Percentiles rank a stretch among this genome's conserved stretches.
Evolutionary conservation across 2,797 vertebrate genomes (phyloP).

Genomic region (Sciurus carolinensis): DNA sequence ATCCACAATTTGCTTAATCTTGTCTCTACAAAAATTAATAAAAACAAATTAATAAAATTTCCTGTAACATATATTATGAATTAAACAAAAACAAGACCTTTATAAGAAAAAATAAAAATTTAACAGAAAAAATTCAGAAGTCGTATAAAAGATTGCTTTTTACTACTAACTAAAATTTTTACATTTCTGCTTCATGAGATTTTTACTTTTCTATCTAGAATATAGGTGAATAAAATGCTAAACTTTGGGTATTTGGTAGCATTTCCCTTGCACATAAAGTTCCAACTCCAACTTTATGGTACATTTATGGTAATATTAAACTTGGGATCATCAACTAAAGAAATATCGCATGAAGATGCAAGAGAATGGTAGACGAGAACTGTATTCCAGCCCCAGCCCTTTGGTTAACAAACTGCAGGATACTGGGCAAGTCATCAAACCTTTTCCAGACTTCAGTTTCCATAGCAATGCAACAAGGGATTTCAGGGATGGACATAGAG

Average conservation of each 20-base stretch:
- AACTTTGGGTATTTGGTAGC: background rate
- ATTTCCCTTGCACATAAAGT: background rate
- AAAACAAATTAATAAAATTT: conserved; percentile 67
- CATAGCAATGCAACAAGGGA: background rate
- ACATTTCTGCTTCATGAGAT: conserved; percentile 6
- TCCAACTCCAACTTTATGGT: background rate
- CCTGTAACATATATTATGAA: background rate
- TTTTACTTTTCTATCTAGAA: conserved; percentile 15
- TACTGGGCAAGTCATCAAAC: background rate
- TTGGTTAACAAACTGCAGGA: background rate
- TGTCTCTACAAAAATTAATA: conserved; percentile 86
- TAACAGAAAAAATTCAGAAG: background rate
- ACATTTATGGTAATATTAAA: background rate
- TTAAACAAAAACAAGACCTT: conserved; percentile 41
- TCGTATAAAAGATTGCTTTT: conserved; percentile 22
- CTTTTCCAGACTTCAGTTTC: background rate
- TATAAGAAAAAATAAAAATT: background rate
- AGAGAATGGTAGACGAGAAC: background rate
- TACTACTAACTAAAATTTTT: background rate
- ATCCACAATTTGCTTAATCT: conserved; percentile 89
- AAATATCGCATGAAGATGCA: background rate
- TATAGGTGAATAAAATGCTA: conserved; percentile 20
- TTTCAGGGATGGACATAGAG: background rate
- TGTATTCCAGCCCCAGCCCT: background rate
- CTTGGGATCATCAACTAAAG: background rate